Evolutionary conservation across 2,113 vertebrate genomes (phyloP), one percentile per base, ranked within the genome.

Genomic region (Nannobrachium achirus): DNA sequence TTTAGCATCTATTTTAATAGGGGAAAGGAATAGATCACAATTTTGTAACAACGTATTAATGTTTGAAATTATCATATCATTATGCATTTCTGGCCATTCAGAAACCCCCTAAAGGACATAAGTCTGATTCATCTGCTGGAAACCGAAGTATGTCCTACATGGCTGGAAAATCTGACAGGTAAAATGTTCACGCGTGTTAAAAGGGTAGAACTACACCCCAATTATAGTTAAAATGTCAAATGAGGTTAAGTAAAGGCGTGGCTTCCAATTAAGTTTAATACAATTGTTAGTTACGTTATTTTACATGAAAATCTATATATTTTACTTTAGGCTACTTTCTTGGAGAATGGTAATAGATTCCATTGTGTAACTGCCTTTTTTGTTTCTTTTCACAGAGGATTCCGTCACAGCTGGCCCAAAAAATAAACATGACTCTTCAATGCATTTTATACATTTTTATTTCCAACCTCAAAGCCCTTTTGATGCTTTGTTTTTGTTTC

Each of bases 91-190:
- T 71, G 20, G 52, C 14, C 76, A 39, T 84, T 15, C 8, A 98
- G 97, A 98, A 92, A 88, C 85, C 66, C 56, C 46, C 86, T 14
- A 92, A 89, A 63, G 85, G 89, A 66, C 91, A 91, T 82, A 98
- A 93, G 83, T 69, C 80, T 4, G 93, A 92, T 14, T 76, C 80
- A 2, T 65, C 80, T 1, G 15, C 82, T 66, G 96, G 94, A 77
- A 95, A 91, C 81, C 88, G 90, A 79, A 98, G 96, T 86, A 95
- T 98, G 95, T 95, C 96, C 6, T 99, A 95, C 78, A 56, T 94
- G 53, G 61, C 81, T 0, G 94, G 91, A 38, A 98, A 93, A 72
- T 95, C 94, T 9, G 93, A 95, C 0, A 93, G 96, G 97, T 98
- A 88, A 6, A 6, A 2, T 53, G 6, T 77, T 41, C 44, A 9